Base-by-base conservation (phyloP, 2,113 vertebrate genomes). In the Cyphomyrus plagiostoma region DNA sequence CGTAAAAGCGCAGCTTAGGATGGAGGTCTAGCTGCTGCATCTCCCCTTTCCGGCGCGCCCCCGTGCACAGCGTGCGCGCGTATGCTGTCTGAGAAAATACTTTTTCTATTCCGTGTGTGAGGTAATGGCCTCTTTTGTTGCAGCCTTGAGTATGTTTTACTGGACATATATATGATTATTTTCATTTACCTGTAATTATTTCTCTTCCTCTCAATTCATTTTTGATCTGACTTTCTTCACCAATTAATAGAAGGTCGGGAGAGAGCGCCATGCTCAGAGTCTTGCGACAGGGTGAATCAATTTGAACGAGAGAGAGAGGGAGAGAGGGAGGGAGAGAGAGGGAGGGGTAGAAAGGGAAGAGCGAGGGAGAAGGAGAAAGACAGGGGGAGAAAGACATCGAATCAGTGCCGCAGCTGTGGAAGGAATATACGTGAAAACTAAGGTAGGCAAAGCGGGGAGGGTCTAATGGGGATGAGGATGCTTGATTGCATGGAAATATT, bases 201-300 rank as follows among this genome's bases (percentile, higher is more conserved):
- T 52, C 10, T 86, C n/a, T 46, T 23, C 11, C 19, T 82, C 42
- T 82, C 17, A 82, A 83, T 83, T 83, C 3, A 82, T 91, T 89
- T 91, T 89, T 85, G 56, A 91, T 88, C 86, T 90, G 90, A 91
- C 88, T 91, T 93, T 91, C 90, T 92, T 93, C 90, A 46, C 39
- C 80, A 62, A 42, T 84, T 83, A 84, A 89, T 48, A 84, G 89
- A 50, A 89, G 91, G 93, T 91, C 91, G 92, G 52, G 92, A 94
- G 91, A 94, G 93, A 92, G 93, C 91, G 88, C 85, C 89, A 46
- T 89, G 88, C 88, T 88, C 83, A 66, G 46, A 86, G 80, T 39
- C 82, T 58, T 50, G 86, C 50, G 58, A 89, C 87, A 90, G 92
- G 90, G 90, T 92, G 94, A 92, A 94, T 93, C 92, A 93, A 94